A percentile compares a stretch with the other conserved stretches of the same genome.
Evolutionary conservation across 2,113 vertebrate species (phyloP).

Genomic region (Centropus unirufus): DNA sequence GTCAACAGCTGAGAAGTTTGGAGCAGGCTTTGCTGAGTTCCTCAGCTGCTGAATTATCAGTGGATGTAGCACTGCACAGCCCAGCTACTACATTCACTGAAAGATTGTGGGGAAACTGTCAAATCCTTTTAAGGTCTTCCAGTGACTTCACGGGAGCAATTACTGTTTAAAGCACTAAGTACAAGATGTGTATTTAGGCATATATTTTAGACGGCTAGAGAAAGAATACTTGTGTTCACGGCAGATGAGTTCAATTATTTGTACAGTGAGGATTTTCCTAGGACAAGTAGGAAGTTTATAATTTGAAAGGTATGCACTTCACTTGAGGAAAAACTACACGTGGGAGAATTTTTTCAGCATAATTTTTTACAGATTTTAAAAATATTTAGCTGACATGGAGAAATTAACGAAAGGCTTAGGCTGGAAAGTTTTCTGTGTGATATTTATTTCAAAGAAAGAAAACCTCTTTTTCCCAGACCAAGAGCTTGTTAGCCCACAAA

Average conservation of each 20-base stretch:
- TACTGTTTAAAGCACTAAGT: slow-evolving; percentile 68
- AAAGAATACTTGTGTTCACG: slow-evolving; percentile 54
- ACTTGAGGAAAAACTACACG: slow-evolving; percentile 49
- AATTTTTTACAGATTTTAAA: slow-evolving; percentile 37
- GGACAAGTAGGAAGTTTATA: slow-evolving; percentile 60
- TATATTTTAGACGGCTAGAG: slow-evolving; percentile 55
- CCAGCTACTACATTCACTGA: slow-evolving; percentile 57
- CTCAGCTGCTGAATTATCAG: slow-evolving; percentile 87
- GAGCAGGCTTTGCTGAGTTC: slow-evolving; percentile 81
- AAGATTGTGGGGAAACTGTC: slow-evolving; percentile 62
- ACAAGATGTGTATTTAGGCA: slow-evolving; percentile 52
- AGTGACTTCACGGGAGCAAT: slow-evolving; percentile 70
- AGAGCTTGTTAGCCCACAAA: background rate
- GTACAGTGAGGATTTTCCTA: slow-evolving; percentile 62
- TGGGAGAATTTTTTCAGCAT: slow-evolving; percentile 15
- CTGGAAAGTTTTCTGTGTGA: slow-evolving; percentile 36
- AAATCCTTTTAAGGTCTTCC: slow-evolving; percentile 75
- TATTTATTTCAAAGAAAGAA: slow-evolving; percentile 50
- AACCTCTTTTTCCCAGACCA: slow-evolving; percentile 3
- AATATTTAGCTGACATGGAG: background rate
- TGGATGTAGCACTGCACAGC: slow-evolving; percentile 63
- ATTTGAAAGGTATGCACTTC: slow-evolving; percentile 57
- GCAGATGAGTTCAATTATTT: slow-evolving; percentile 70
- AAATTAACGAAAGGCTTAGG: slow-evolving; percentile 47
- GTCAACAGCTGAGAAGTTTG: slow-evolving; percentile 89